Evolutionary conservation across 2,888 invertebrate species (phyloP).

Genomic region (Hypsopygia costalis): DNA sequence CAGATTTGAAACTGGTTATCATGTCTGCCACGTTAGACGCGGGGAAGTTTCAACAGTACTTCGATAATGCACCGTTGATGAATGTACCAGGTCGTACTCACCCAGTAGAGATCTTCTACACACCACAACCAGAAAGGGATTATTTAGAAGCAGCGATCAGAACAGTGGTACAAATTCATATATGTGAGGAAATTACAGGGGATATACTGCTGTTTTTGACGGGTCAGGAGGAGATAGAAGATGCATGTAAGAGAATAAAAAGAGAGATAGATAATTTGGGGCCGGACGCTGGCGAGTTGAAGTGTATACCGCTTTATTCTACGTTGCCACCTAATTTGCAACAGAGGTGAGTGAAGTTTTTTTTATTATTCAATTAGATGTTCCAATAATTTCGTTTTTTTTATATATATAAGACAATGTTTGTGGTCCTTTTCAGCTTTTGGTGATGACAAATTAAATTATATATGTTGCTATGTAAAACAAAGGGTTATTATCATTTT

Average conservation of each 20-base stretch:
- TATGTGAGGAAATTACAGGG: slow-evolving; percentile 95
- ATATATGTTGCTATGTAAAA: too few relatives aligned
- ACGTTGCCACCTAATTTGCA: slow-evolving; percentile 98
- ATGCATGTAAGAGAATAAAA: slow-evolving; percentile 98
- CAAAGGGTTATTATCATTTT: too few relatives aligned
- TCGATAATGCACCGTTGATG: slow-evolving; percentile 99
- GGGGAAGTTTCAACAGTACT: slow-evolving; percentile 99
- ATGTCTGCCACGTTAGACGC: slow-evolving; percentile 99
- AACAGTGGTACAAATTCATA: slow-evolving; percentile 97
- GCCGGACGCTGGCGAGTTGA: slow-evolving; percentile 97
- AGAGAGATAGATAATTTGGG: slow-evolving; percentile 97
- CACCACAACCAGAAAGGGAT: slow-evolving; percentile 97
- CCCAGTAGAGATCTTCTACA: slow-evolving; percentile 93
- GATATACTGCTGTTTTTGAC: slow-evolving; percentile 94
- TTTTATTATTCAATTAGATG: too few relatives aligned
- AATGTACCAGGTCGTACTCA: slow-evolving; percentile 91
- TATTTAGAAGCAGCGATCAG: slow-evolving; percentile 99
- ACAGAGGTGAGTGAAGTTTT: slow-evolving; percentile 81
- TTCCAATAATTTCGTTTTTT: too few relatives aligned
- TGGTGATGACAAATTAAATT: too few relatives aligned
- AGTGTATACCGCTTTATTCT: slow-evolving; percentile 99
- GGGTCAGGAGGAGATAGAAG: slow-evolving; percentile 97
- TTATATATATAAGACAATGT: too few relatives aligned
- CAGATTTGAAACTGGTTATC: slow-evolving; percentile 97
- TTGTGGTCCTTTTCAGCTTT: too few relatives aligned